These are phyloP conservation scores for Ictalurus furcatus DNA, from an alignment of 2,113 vertebrate species.

Conservation along the genomic window DNA sequence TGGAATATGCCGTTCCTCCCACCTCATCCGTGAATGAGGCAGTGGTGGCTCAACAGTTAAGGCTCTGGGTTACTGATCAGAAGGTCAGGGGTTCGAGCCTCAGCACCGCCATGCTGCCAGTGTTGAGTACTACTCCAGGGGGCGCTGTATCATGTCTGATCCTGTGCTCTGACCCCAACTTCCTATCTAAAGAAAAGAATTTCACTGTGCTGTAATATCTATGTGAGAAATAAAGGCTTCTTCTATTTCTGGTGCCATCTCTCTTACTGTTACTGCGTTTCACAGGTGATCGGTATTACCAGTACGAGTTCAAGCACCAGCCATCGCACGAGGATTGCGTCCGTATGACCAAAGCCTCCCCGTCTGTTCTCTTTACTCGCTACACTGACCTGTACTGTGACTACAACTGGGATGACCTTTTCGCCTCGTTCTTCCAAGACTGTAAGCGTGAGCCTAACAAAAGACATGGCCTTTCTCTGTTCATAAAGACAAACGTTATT, in stretches of 20 bases:
- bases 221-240: too few species aligned
- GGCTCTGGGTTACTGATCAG: too few species aligned
- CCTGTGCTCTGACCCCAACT: too few species aligned
- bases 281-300: constrained; percentile 83
- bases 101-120: too few species aligned
- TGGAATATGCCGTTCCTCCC: background rate
- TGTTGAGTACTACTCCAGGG: too few species aligned
- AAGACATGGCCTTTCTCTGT: too few species aligned
- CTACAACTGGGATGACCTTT: constrained; percentile 73
- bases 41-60: too few species aligned
- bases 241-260: background rate
- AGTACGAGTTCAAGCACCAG: constrained; percentile 87
- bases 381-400: constrained; percentile 80
- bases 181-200: too few species aligned
- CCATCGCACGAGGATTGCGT: constrained; percentile 82
- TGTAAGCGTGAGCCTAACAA: constrained; percentile 45
- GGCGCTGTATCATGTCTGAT: too few species aligned
- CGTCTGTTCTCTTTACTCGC: constrained; percentile 77
- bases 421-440: constrained; percentile 75
- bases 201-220: background rate
- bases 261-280: background rate
- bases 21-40: background rate
- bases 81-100: too few species aligned
- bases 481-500: background rate
- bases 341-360: constrained; percentile 70